phyloP scores from a whole-genome alignment of 2,797 vertebrate species.

The Micromesistius poutassou region DNA sequence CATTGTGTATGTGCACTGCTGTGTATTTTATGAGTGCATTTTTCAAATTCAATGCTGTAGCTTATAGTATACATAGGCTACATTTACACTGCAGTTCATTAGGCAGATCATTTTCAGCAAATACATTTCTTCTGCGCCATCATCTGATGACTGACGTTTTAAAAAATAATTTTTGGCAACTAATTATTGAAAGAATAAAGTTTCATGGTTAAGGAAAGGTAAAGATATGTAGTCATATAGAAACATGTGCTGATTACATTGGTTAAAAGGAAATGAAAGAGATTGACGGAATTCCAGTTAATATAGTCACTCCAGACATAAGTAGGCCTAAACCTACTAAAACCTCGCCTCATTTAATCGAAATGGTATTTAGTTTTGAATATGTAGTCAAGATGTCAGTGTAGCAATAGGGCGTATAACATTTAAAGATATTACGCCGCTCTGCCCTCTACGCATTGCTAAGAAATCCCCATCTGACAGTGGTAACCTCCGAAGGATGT shows the following conservation, averaged over 20 bases:
- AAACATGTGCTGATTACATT: not conserved
- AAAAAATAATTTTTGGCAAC: not conserved
- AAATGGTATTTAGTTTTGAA: too few relatives aligned
- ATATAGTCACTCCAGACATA: too few relatives aligned
- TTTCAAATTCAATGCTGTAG: not conserved
- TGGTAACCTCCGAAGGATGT: constrained; percentile 56
- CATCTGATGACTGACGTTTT: not conserved
- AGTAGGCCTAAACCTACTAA: too few relatives aligned
- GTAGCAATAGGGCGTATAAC: too few relatives aligned
- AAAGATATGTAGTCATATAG: not conserved
- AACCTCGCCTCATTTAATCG: too few relatives aligned
- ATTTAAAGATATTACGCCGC: too few relatives aligned
- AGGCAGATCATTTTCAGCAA: not conserved
- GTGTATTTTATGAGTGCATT: not conserved
- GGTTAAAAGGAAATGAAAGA: too few relatives aligned
- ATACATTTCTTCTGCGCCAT: not conserved
- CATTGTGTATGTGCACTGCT: not conserved
- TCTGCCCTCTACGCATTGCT: too few relatives aligned
- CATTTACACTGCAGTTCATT: not conserved
- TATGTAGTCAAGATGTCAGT: too few relatives aligned
- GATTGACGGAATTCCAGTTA: too few relatives aligned
- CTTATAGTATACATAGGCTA: too few relatives aligned
- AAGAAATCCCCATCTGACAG: not conserved
- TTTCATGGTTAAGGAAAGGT: too few relatives aligned
- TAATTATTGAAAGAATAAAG: not conserved